A percentile compares a stretch with the other conserved stretches of the same genome.
Conservation (phyloP, 1,140 invertebrate genomes). For the Eulimnadia texana region DNA sequence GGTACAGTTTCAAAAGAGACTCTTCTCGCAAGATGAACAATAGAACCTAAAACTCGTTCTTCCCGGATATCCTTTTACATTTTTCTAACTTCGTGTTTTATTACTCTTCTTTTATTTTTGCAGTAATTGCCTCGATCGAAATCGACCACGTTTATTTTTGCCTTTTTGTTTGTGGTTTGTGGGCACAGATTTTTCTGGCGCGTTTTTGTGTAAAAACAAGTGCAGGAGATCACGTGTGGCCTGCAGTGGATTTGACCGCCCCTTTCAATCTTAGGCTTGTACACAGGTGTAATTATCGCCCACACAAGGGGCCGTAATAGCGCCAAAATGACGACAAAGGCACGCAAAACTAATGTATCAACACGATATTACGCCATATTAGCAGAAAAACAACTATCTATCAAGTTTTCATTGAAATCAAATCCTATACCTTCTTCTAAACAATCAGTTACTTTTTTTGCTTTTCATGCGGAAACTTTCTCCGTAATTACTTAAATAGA, state of each 20-base stretch:
- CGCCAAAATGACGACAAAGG: neutral
- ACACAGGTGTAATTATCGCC: neutral
- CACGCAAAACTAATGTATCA: neutral
- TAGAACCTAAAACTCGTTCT: too few relatives aligned
- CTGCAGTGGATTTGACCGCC: neutral
- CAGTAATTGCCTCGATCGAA: too few relatives aligned
- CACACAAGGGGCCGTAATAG: neutral
- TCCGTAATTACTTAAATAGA: too few relatives aligned
- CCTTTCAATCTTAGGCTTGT: neutral
- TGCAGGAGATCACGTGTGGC: neutral
- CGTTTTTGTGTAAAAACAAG: neutral
- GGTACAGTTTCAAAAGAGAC: too few relatives aligned
- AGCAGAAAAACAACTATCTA: neutral
- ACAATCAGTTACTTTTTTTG: neutral
- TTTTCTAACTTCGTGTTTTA: too few relatives aligned
- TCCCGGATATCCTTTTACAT: too few relatives aligned
- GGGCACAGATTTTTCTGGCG: neutral
- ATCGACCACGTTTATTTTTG: too few relatives aligned
- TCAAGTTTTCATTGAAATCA: neutral
- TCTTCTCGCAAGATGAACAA: too few relatives aligned
- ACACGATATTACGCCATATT: neutral
- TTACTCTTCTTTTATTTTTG: too few relatives aligned
- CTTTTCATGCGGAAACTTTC: too few relatives aligned
- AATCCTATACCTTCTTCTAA: neutral
- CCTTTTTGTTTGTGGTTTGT: too few relatives aligned